Evolutionary conservation across 2,113 vertebrate species (phyloP), one percentile per base, ranked within the genome.

Genomic region (Lutjanus erythropterus): DNA sequence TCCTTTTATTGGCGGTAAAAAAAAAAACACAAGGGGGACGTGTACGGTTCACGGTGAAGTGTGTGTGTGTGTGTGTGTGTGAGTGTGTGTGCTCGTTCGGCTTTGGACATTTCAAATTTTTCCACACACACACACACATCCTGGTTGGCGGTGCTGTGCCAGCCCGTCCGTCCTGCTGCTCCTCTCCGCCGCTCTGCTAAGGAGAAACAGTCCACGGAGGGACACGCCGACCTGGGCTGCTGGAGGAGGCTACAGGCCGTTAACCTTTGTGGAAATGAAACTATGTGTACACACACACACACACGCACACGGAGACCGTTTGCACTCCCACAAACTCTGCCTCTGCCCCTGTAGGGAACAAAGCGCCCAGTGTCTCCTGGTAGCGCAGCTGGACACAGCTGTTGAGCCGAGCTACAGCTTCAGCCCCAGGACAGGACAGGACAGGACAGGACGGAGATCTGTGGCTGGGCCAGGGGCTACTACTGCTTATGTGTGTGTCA

Each of bases 371-470:
- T 94, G 94, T 93, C 60, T 89, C 67, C 78, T 0, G 8, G 66
- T 25, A 65, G 52, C 87, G 81, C 93, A 89, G 90, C 92, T 93
- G 90, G 90, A 89, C 89, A 86, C 93, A 92, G 90, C 92, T 93
- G 94, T 83, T 80, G 83, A 84, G 64, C 64, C 53, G 50, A 44
- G 71, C 67, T 58, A 53, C 56, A 64, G 72, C 78, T 59, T n/a
- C n/a, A n/a, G n/a, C n/a, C n/a, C n/a, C n/a, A n/a, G n/a, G n/a
- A n/a, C n/a, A n/a, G n/a, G n/a, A n/a, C n/a, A n/a, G n/a, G n/a
- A n/a, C 56, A 9, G 74, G 70, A 27, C 70, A 44, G 59, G 65
- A n/a, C 71, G 3, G 33, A 37, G 39, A 75, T 60, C 41, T 39
- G 52, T 60, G 59, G 33, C 67, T 27, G 29, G 53, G n/a, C 42